Percentiles rank a stretch among this genome's conserved stretches.
These are phyloP conservation scores for Stenchaetothrips biformis DNA, from an alignment of 2,888 invertebrate species.

Conservation along the genomic window DNA sequence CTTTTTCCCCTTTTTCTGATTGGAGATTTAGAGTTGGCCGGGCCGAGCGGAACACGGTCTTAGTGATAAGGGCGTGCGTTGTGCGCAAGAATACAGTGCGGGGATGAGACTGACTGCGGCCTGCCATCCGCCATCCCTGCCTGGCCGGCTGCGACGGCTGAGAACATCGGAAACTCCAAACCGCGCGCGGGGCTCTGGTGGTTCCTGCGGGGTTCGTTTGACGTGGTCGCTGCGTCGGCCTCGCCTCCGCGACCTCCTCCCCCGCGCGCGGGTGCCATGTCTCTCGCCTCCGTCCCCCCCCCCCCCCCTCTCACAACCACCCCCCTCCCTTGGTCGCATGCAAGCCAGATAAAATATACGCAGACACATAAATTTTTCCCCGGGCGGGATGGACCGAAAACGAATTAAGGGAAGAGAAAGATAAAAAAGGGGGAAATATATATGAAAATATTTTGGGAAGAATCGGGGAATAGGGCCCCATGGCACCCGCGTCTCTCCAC, in stretches of 20 bases:
- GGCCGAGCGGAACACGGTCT: slow-evolving; percentile 13
- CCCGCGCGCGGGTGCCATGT: neutral
- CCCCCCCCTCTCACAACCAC: neutral
- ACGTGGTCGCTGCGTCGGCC: no score
- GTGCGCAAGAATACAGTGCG: neutral
- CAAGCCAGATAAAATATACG: slow-evolving; percentile 23
- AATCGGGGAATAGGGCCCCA: neutral
- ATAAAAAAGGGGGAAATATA: neutral
- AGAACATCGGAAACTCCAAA: neutral
- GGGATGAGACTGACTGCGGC: slow-evolving; percentile 17
- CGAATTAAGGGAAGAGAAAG: slow-evolving; percentile 20
- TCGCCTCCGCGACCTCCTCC: no score
- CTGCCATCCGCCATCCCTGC: no score
- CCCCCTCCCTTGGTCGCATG: neutral
- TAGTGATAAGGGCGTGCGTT: slow-evolving; percentile 23
- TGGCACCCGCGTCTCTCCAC: no score
- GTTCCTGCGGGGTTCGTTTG: no score
- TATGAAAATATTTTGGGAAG: slow-evolving; percentile 19
- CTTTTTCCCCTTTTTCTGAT: slow-evolving; percentile 19
- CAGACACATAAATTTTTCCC: slow-evolving; percentile 21
- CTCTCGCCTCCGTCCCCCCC: neutral
- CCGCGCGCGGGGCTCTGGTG: neutral
- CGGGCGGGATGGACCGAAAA: slow-evolving; percentile 22
- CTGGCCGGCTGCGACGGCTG: neutral
- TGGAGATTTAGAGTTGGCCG: slow-evolving; percentile 23